Conservation (phyloP, 2,888 invertebrate genomes). For the Pycnomerus fuliginosus region DNA sequence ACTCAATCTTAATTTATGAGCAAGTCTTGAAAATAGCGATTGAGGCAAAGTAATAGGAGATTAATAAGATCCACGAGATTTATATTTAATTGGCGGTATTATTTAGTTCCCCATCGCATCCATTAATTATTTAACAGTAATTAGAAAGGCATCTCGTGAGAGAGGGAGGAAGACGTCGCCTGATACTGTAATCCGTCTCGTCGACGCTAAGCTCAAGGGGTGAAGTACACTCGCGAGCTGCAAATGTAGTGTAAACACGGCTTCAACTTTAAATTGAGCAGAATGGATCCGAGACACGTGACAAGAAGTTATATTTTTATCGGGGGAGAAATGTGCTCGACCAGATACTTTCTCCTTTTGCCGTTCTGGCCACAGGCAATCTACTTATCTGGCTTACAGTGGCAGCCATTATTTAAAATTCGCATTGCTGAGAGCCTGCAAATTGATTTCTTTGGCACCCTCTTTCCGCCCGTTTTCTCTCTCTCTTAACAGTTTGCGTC, state of each 20-base stretch:
- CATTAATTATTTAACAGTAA: constrained; percentile 42
- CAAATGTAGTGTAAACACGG: constrained; percentile 52
- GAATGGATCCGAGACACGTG: constrained; percentile 50
- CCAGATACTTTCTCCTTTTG: constrained; percentile 28
- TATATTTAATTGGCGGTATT: constrained; percentile 31
- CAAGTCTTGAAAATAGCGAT: too few relatives aligned
- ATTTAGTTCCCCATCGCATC: constrained; percentile 26
- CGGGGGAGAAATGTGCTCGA: constrained; percentile 35
- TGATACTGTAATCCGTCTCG: constrained; percentile 42
- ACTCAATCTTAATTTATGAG: too few relatives aligned
- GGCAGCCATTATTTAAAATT: constrained; percentile 50
- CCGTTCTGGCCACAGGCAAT: constrained; percentile 22
- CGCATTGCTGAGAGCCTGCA: constrained; percentile 49
- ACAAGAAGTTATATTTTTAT: constrained; percentile 52
- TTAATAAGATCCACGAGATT: constrained; percentile 28
- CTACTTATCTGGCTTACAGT: constrained; percentile 36
- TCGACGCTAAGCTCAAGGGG: constrained; percentile 31
- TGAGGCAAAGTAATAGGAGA: constrained; percentile 19
- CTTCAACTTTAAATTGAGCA: constrained; percentile 52
- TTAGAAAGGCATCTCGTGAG: constrained; percentile 39
- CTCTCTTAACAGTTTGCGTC: constrained; percentile 27
- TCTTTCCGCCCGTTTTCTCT: constrained; percentile 27
- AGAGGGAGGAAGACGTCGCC: constrained; percentile 29
- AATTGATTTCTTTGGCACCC: constrained; percentile 50
- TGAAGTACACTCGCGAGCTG: constrained; percentile 34